Base-by-base conservation (phyloP, 2,888 invertebrate genomes). In the Caenorhabditis angaria region DNA sequence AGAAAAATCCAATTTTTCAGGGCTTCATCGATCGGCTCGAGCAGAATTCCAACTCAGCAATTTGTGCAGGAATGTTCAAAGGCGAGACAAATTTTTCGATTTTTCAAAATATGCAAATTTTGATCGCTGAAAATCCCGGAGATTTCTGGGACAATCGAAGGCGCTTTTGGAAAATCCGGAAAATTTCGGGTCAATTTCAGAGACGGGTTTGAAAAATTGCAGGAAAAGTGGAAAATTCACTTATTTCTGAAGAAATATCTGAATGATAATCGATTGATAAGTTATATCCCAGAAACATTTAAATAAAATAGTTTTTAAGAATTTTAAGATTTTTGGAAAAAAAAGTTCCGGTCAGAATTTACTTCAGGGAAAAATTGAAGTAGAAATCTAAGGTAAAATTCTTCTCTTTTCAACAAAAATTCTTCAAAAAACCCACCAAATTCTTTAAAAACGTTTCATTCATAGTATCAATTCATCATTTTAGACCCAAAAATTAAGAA, bases 161-260 rank as follows among this genome's bases (percentile, higher is more conserved):
- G 92, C 35, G 89, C 91, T 3, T 93, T 93, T 88, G 93, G 93
- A 0, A 91, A 92, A 86, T 92, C 91, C 78, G 92, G 92, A 12
- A 93, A 93, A 88, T 90, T 92, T n/a, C 70, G 82, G 18, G 61
- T 80, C 1, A 24, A 24, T 59, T 71, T 71, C 28, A n/a, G n/a
- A n/a, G 48, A 29, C 18, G 35, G 57, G 10, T 14, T 41, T 3
- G 10, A 41, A 20, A 58, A 61, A 32, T 24, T 70, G 10, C 57
- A 63, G 20, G 64, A 67, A 48, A 71, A 67, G 50, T 50, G 55
- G 54, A 47, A 65, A 29, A 62, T 67, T 51, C 54, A 54, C 50
- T 55, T 75, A 6, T 62, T 48, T 65, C 54, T 72, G 64, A 76
- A 77, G 55, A 79, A 81, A 58, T 78, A 77, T 62, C 47, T 64